Evolutionary conservation across 2,797 vertebrate genomes (phyloP).

Genomic region (Masticophis lateralis): DNA sequence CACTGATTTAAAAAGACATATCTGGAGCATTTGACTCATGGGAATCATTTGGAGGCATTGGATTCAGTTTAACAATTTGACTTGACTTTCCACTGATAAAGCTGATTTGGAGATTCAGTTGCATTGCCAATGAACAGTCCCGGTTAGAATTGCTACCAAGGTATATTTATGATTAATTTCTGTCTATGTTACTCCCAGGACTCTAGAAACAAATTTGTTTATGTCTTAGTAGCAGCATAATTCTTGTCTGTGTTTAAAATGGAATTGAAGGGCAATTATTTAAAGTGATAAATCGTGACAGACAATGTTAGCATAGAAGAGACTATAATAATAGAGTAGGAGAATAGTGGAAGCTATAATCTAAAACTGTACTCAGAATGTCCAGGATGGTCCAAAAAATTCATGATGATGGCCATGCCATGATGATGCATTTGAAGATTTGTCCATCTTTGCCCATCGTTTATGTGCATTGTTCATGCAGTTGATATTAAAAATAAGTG

Average conservation of each 20-base stretch:
- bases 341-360: neutral
- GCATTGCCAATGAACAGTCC: neutral
- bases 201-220: neutral
- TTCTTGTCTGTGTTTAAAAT: neutral
- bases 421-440: neutral
- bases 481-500: neutral
- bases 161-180: neutral
- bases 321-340: neutral
- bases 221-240: neutral
- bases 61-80: neutral
- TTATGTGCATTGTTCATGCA: neutral
- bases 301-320: neutral
- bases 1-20: neutral
- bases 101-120: neutral
- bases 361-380: neutral
- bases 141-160: neutral
- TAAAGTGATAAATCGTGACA: neutral
- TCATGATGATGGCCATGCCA: neutral
- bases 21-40: neutral
- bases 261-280: neutral
- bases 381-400: neutral
- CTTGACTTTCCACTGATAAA: neutral
- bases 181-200: neutral
- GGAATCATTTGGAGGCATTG: neutral
- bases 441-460: neutral